Evolutionary conservation across 2,888 invertebrate species (phyloP), one percentile per base, ranked within the genome.

Genomic region (Athalia rosae): DNA sequence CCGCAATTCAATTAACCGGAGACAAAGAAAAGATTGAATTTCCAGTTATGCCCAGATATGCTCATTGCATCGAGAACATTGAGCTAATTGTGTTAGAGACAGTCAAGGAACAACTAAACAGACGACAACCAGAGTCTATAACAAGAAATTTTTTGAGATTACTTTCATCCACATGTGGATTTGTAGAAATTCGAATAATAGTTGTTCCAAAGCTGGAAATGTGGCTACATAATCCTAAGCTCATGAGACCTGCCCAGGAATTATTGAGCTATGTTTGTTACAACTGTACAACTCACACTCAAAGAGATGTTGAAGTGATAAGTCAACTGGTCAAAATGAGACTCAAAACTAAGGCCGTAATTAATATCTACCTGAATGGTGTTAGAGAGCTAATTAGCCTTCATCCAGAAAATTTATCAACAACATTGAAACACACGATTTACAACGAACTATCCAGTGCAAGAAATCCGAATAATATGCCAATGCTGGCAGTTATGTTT

Each of bases 141-240:
- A 97, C 97, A 0, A 94, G 97, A 78, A 98, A 97, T 83, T 95
- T 98, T 83, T 92, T 99, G 0, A 95, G 95, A 83, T 93, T 98
- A 78, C 91, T 99, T 50, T 94, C 97, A 0, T 94, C 95, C 0
- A 94, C 97, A 0, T 95, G 96, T 82, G 98, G 99, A 0, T 93
- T 98, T 78, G 94, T 94, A 0, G 98, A 98, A 92, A 95, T 97
- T 80, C 92, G 97, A 41, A 93, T 95, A 85, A 93, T 95, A 76
- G 94, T 95, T 0, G 94, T 95, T 0, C 93, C 95, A 0, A 94
- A 96, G 0, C 92, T 99, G 28, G 99, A 99, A 89, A 93, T 95
- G 83, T 99, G 98, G 98, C 92, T 99, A 78, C 98, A 98, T 89
- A 98, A 98, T 88, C 98, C 98, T 79, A 99, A 99, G 92, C 91